Base-by-base conservation (phyloP, 1,140 invertebrate species). In the Zaprionus ornatus region DNA sequence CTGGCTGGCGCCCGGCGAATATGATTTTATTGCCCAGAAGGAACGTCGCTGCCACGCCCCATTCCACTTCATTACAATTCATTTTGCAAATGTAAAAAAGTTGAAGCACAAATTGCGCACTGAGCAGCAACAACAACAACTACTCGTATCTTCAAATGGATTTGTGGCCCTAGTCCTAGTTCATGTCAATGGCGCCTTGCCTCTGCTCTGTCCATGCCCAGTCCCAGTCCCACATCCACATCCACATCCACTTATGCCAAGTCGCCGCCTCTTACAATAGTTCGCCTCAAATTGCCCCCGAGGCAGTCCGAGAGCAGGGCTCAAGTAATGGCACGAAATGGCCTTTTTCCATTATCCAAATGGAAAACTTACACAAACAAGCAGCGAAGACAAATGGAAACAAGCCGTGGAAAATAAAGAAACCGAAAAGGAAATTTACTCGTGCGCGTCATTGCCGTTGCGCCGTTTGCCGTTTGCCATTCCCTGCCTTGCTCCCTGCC, bases 321-420 rank as follows among this genome's bases (percentile, higher is more conserved):
- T 67, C 80, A 80, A 72, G 83, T 86, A 90, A 90, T 90, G 86
- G 86, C 75, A 85, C 75, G 74, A 91, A 91, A 92, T 92, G 90
- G 90, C 80, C 91, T 92, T 91, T 91, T 92, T 92, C 91, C 90
- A 92, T 92, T 92, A 92, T 83, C 90, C 86, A 92, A 92, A 92
- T 92, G 86, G 84, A 91, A 91, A 92, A 91, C 85, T 88, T 88
- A 88, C 85, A 84, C 84, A 80, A 90, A 84, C 29, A 32, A 32
- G 10, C 29, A 79, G 74, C 74, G 60, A 69, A 77, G 70, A 74
- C 71, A 73, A 88, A 88, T 82, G 67, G 67, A 71, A 74, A 67
- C 67, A 74, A 60, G 69, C 54, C 50, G 74, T 70, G 63, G 72
- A 81, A 82, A 77, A 77, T 77, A 78, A 84, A 88, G 80, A 80